Percentiles rank a stretch among this genome's conserved stretches.
Conservation (phyloP, 2,888 invertebrate species). For the Drosophila lacicola region DNA sequence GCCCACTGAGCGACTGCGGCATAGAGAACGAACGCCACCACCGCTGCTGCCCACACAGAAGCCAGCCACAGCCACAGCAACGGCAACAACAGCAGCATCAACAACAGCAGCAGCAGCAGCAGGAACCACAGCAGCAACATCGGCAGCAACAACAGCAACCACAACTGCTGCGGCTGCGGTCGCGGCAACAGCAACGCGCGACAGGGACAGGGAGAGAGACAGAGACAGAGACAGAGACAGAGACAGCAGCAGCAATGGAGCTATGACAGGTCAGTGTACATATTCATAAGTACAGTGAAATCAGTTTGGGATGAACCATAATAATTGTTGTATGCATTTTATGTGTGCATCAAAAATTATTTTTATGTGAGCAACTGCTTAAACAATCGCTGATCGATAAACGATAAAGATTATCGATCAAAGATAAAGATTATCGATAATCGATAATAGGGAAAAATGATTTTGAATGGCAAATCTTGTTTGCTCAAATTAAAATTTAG, state of each 20-base stretch:
- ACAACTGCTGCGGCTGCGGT: constrained; percentile 47
- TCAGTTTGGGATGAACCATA: background rate
- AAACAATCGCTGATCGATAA: too few species aligned
- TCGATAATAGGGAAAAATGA: too few species aligned
- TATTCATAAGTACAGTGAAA: constrained; percentile 28
- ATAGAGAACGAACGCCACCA: constrained; percentile 61
- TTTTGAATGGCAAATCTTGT: too few species aligned
- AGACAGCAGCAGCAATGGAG: constrained; percentile 72
- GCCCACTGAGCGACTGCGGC: constrained; percentile 44
- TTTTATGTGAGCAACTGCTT: too few species aligned
- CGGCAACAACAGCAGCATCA: constrained; percentile 38
- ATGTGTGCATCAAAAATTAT: too few species aligned
- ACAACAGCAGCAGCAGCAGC: constrained; percentile 32
- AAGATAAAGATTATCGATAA: too few species aligned
- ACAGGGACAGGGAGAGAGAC: constrained; percentile 52
- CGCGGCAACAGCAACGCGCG: constrained; percentile 49
- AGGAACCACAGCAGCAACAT: constrained; percentile 36
- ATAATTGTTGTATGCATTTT: background rate
- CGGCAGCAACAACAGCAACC: constrained; percentile 38
- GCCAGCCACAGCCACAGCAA: constrained; percentile 40
- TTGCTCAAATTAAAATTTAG: too few species aligned
- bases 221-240: constrained; percentile 48
- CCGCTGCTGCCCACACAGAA: constrained; percentile 60
- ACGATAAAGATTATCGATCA: too few species aligned
- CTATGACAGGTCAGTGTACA: constrained; percentile 81